Evolutionary conservation across 2,113 vertebrate species (phyloP).

Genomic region (Origma solitaria): DNA sequence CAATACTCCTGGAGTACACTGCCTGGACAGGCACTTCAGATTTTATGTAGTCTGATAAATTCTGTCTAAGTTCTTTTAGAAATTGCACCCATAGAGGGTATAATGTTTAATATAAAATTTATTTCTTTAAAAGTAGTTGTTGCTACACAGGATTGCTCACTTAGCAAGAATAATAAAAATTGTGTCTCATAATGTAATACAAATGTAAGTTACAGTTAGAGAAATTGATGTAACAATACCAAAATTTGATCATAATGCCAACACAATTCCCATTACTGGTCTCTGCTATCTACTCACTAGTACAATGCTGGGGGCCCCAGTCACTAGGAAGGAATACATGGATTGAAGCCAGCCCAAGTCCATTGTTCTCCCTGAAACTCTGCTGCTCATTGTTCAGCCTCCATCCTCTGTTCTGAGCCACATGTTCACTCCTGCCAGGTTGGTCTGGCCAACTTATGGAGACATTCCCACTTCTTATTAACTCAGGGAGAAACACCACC

Average conservation of each 20-base stretch:
- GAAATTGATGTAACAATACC: background rate
- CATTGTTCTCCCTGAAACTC: background rate
- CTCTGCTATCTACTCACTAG: rapidly evolving
- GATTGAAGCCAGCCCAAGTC: background rate
- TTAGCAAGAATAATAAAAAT: background rate
- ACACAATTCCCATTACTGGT: background rate
- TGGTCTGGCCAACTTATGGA: background rate
- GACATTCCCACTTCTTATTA: background rate
- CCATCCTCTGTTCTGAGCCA: background rate
- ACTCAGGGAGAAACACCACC: background rate
- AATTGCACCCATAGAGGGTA: background rate
- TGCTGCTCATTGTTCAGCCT: background rate
- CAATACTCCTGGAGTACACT: background rate
- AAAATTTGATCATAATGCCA: background rate
- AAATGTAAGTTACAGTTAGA: background rate
- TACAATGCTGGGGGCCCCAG: background rate
- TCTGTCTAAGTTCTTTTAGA: background rate
- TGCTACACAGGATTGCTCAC: background rate
- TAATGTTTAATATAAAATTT: background rate
- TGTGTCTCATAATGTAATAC: background rate
- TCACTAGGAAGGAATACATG: background rate
- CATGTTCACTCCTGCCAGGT: rapidly evolving
- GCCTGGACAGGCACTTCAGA: background rate
- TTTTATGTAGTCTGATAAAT: background rate
- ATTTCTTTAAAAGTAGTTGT: background rate